phyloP scores from a whole-genome alignment of 2,113 vertebrate species.

The Rhagologus leucostigma region DNA sequence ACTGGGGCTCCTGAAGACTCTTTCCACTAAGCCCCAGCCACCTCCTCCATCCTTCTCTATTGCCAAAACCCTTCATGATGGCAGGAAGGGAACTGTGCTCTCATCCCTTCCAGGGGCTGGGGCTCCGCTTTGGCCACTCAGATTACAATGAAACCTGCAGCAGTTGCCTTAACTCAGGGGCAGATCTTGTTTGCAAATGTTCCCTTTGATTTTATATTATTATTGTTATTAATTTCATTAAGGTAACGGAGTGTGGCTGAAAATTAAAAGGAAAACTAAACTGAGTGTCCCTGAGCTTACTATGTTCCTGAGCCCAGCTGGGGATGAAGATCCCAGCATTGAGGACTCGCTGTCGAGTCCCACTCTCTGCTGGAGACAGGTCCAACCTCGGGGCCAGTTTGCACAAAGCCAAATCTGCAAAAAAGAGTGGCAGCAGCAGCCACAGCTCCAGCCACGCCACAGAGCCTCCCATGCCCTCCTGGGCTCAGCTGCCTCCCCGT shows the following conservation, averaged over 20 bases:
- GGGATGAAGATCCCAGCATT: neutral
- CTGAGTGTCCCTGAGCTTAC: accelerated
- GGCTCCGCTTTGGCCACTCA: neutral
- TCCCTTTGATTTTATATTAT: neutral
- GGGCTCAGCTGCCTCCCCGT: constrained; percentile 3
- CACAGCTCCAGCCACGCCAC: neutral
- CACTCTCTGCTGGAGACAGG: neutral
- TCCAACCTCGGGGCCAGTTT: neutral
- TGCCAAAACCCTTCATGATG: neutral
- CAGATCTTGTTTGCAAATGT: neutral
- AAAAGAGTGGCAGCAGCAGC: neutral
- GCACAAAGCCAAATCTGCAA: neutral
- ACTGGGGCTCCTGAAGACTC: neutral
- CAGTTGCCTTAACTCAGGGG: neutral
- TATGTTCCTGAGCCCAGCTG: neutral
- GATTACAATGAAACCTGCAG: neutral
- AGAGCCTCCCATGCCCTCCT: neutral
- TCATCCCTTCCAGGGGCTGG: accelerated
- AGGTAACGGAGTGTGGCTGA: neutral
- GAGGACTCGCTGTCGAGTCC: neutral
- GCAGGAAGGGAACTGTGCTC: neutral
- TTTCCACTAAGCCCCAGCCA: neutral
- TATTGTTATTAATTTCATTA: neutral
- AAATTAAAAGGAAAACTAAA: neutral
- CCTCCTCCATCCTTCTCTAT: neutral